These are phyloP conservation scores for Rhodeus uyekii DNA, from an alignment of 2,797 vertebrate species.

Conservation along the genomic window DNA sequence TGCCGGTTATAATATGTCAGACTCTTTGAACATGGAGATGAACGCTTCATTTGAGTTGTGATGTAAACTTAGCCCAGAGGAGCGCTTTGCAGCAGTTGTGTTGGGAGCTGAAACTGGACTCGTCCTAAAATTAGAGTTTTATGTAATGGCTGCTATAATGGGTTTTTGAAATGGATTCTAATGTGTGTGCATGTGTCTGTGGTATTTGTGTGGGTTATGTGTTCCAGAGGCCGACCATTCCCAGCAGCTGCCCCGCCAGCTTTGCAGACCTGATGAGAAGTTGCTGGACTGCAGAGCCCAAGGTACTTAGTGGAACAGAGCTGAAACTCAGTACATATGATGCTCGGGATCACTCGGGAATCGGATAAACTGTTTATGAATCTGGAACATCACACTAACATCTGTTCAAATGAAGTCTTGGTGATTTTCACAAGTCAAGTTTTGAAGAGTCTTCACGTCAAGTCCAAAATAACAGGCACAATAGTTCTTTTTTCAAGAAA, in stretches of 20 bases:
- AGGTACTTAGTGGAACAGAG: slow-evolving; percentile 73
- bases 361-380: too few relatives aligned
- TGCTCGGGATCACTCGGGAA: background rate
- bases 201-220: slow-evolving; percentile 22
- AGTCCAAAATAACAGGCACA: background rate
- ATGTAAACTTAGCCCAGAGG: slow-evolving; percentile 20
- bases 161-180: slow-evolving; percentile 39
- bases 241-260: slow-evolving; percentile 93
- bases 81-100: slow-evolving; percentile 27
- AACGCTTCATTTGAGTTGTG: background rate
- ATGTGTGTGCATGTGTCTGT: slow-evolving; percentile 14
- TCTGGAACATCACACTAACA: too few relatives aligned
- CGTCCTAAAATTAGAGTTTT: slow-evolving; percentile 30
- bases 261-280: slow-evolving; percentile 95
- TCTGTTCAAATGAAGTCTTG: background rate
- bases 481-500: background rate
- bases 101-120: slow-evolving; percentile 4
- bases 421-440: background rate
- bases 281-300: slow-evolving; percentile 95
- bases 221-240: slow-evolving; percentile 93
- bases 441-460: background rate
- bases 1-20: slow-evolving; percentile 6
- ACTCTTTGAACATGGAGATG: background rate
- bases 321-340: background rate
- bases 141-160: slow-evolving; percentile 33